These are phyloP conservation scores for Sylvicola cinctus DNA, from an alignment of 2,888 invertebrate genomes.

Conservation along the genomic window DNA sequence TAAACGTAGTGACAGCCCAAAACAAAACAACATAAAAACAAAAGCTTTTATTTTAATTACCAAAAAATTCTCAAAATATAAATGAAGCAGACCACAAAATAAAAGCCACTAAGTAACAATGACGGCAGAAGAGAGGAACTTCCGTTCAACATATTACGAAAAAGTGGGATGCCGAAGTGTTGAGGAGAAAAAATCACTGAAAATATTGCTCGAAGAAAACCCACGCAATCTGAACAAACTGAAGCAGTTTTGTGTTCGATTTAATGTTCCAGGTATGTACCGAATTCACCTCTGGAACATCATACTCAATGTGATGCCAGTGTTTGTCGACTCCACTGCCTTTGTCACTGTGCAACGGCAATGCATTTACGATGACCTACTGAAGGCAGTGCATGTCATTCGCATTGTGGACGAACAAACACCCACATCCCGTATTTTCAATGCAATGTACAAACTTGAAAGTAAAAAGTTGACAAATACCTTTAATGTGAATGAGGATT, in stretches of 20 bases:
- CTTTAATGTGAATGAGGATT: conserved; percentile 26
- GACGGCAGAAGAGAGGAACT: conserved; percentile 53
- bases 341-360: conserved; percentile 55
- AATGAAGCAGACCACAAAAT: too few species aligned
- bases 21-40: too few species aligned
- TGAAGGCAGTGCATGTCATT: conserved; percentile 46
- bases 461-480: conserved; percentile 39
- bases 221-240: conserved; percentile 58
- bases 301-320: conserved; percentile 61
- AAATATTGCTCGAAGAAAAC: conserved; percentile 71
- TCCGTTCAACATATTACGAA: conserved; percentile 64
- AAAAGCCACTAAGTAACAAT: too few species aligned
- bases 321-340: conserved; percentile 51
- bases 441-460: conserved; percentile 66
- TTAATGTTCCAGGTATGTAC: conserved; percentile 62
- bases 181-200: conserved; percentile 76
- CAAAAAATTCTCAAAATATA: too few species aligned
- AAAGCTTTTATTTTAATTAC: too few species aligned
- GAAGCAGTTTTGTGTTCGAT: conserved; percentile 66
- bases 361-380: conserved; percentile 53
- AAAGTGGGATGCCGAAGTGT: conserved; percentile 79
- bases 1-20: too few species aligned
- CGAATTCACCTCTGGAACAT: conserved; percentile 67
- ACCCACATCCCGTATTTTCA: conserved; percentile 42
- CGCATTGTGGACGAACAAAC: conserved; percentile 40